Evolutionary conservation across 1,140 invertebrate species (phyloP).

Genomic region (Polyergus mexicanus): DNA sequence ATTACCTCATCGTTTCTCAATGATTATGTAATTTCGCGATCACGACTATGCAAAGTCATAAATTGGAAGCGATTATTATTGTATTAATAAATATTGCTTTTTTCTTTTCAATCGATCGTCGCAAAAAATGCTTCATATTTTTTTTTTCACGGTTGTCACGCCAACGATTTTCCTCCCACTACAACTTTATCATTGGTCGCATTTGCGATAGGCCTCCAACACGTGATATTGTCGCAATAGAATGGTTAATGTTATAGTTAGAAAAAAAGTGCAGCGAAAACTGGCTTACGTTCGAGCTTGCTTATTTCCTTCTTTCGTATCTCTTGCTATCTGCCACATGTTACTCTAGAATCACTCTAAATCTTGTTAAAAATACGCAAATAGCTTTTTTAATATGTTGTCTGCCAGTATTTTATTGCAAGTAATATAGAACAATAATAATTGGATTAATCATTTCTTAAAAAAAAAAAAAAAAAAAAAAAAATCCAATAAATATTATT

Average conservation of each 20-base stretch:
- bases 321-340: neutral
- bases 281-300: constrained; percentile 16
- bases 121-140: neutral
- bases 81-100: constrained; percentile 12
- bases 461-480: too few species aligned
- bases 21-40: constrained; percentile 54
- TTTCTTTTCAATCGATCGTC: neutral
- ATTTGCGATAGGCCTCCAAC: constrained; percentile 78
- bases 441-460: too few species aligned
- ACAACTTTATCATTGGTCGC: constrained; percentile 75
- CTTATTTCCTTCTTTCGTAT: neutral
- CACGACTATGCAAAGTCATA: neutral
- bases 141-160: neutral
- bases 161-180: constrained; percentile 56
- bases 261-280: constrained; percentile 66
- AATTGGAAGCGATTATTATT: constrained; percentile 9
- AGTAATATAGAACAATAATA: neutral
- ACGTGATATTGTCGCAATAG: constrained; percentile 83
- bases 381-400: neutral
- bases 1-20: constrained; percentile 40
- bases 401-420: too few species aligned
- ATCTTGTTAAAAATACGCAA: neutral
- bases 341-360: neutral
- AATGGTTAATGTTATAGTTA: constrained; percentile 80
- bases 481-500: too few species aligned